phyloP scores from a whole-genome alignment of 1,140 invertebrate species.

The Lamellibrachia luymesi region DNA sequence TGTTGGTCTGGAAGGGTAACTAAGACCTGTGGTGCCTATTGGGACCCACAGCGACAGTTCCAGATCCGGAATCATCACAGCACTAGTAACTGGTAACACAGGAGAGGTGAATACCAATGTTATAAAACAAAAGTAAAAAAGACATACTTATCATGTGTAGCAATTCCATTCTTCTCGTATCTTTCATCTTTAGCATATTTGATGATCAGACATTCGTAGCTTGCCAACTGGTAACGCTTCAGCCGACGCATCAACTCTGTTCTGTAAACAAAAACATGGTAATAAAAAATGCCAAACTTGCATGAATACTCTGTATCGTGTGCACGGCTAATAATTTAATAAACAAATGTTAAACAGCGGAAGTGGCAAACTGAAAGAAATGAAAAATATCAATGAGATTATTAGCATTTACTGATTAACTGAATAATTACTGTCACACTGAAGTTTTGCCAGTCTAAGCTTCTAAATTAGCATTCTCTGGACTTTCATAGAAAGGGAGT shows the following conservation, averaged over 20 bases:
- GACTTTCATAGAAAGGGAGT: too few relatives aligned
- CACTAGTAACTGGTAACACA: not conserved
- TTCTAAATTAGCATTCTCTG: too few relatives aligned
- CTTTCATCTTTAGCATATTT: slow-evolving; percentile 66
- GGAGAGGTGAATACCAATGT: not conserved
- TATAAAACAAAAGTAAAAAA: not conserved
- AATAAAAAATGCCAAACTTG: too few relatives aligned
- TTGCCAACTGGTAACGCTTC: slow-evolving; percentile 65
- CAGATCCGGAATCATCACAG: not conserved
- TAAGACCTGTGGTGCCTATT: not conserved
- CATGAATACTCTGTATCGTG: too few relatives aligned
- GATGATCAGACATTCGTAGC: slow-evolving; percentile 63
- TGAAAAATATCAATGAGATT: too few relatives aligned
- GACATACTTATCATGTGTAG: slow-evolving; percentile 63
- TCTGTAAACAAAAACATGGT: slow-evolving; percentile 43
- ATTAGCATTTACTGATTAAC: too few relatives aligned
- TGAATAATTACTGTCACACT: too few relatives aligned
- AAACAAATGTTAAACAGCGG: too few relatives aligned
- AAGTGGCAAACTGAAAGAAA: not conserved
- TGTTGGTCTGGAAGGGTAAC: not conserved
- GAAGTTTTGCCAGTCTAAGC: too few relatives aligned
- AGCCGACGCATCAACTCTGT: slow-evolving; percentile 67
- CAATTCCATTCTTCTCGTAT: slow-evolving; percentile 60
- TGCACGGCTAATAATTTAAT: too few relatives aligned
- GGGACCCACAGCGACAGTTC: not conserved